Conservation (phyloP, 2,888 invertebrate species). For the Rhopalosiphum nymphaeae region DNA sequence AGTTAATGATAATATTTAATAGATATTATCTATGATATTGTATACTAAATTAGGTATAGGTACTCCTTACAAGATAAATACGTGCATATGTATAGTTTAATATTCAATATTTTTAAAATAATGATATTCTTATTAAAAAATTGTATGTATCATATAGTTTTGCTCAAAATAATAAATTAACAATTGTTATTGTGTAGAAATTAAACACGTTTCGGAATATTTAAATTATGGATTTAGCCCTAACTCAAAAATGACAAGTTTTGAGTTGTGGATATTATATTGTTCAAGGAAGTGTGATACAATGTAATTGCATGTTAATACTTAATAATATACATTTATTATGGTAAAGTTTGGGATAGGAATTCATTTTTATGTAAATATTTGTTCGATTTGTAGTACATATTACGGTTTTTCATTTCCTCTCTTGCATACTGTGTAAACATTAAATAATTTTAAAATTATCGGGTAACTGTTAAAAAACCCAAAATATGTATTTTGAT, state of each 20-base stretch:
- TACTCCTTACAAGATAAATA: not conserved
- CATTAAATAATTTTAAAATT: not conserved
- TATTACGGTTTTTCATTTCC: not conserved
- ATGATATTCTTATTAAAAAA: not conserved
- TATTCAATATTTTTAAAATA: not conserved
- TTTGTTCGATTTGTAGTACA: not conserved
- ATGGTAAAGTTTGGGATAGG: not conserved
- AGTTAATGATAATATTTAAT: not conserved
- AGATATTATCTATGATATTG: not conserved
- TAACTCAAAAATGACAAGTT: constrained; percentile 16
- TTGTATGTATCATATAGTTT: no score
- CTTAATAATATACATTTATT: not conserved
- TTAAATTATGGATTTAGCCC: not conserved
- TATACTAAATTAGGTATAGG: not conserved
- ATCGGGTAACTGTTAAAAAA: not conserved
- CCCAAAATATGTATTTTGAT: not conserved
- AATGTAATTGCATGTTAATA: not conserved
- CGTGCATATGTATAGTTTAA: not conserved
- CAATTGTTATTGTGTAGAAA: not conserved
- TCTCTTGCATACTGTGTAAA: not conserved
- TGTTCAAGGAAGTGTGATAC: constrained; percentile 3
- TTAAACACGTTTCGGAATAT: not conserved
- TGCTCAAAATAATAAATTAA: not conserved
- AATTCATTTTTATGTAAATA: constrained; percentile 20
- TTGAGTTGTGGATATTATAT: not conserved